Evolutionary conservation across 2,113 vertebrate genomes (phyloP).

Genomic region (Pluvianellus socialis): DNA sequence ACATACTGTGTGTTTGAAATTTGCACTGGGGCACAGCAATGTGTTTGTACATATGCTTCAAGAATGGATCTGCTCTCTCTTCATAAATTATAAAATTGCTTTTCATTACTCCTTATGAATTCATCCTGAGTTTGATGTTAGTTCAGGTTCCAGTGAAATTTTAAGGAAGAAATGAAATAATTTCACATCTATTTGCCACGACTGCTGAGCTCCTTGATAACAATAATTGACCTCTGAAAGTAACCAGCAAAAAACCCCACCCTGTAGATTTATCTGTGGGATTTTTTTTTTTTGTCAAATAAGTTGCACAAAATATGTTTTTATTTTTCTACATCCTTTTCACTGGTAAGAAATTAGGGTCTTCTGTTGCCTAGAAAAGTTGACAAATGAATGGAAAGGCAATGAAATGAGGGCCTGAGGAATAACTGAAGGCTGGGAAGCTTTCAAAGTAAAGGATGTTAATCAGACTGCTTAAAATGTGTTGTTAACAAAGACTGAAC

Average conservation of each 20-base stretch:
- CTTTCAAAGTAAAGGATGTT: not conserved
- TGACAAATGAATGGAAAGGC: not conserved
- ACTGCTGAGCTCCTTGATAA: not conserved
- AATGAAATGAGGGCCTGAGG: not conserved
- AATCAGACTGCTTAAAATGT: not conserved
- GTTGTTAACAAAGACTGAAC: not conserved
- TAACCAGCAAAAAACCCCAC: not conserved
- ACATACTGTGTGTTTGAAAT: conserved; percentile 45
- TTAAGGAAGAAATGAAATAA: not conserved
- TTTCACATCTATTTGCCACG: not conserved
- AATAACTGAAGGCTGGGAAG: not conserved
- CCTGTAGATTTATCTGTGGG: not conserved
- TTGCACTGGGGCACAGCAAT: conserved; percentile 7
- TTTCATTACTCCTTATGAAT: conserved; percentile 8
- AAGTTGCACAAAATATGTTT: not conserved
- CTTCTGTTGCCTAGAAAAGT: not conserved
- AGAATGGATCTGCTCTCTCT: conserved; percentile 36
- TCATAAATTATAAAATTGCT: conserved; percentile 43
- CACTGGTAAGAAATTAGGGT: not conserved
- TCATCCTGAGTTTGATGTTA: not conserved
- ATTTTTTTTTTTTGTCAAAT: not conserved
- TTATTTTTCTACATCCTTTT: not conserved
- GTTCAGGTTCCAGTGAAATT: conserved; percentile 1
- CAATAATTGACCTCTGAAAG: not conserved
- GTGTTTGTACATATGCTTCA: conserved; percentile 59